A percentile compares a stretch with the other conserved stretches of the same genome.
phyloP scores from a whole-genome alignment of 2,113 vertebrate species.

The Galbula dea region DNA sequence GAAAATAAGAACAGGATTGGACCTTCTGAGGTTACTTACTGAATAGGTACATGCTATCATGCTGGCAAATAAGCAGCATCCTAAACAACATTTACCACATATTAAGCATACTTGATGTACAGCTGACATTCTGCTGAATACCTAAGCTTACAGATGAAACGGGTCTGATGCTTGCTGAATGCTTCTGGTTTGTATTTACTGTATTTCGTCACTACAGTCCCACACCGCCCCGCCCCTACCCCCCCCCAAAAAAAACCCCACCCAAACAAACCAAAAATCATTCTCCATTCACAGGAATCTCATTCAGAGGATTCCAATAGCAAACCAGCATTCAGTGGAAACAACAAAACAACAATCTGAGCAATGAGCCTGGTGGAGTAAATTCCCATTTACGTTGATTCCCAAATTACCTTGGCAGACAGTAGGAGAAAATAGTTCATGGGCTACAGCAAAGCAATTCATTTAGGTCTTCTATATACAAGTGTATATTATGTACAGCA shows the following conservation, averaged over 20 bases:
- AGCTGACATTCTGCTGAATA: not conserved
- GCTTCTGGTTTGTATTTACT: not conserved
- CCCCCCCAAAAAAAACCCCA: no score
- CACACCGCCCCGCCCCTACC: no score
- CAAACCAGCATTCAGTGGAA: not conserved
- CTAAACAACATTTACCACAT: not conserved
- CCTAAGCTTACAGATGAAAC: not conserved
- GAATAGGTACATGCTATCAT: not conserved
- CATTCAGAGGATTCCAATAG: not conserved
- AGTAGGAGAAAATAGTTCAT: not conserved
- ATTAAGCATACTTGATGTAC: not conserved
- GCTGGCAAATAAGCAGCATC: not conserved
- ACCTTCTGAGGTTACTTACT: not conserved
- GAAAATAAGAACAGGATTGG: not conserved
- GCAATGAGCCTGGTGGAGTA: not conserved
- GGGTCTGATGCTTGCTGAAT: not conserved
- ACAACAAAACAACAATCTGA: conserved; percentile 5
- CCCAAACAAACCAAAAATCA: no score
- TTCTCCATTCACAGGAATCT: not conserved
- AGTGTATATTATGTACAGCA: not conserved
- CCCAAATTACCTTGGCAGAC: not conserved
- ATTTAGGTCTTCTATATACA: not conserved
- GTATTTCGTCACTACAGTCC: not conserved
- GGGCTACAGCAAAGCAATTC: not conserved
- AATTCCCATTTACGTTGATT: not conserved